Percentiles rank a stretch among this genome's conserved stretches.
Evolutionary conservation across 2,797 vertebrate species (phyloP).

Genomic region (Ctenopoma kingsleyae): DNA sequence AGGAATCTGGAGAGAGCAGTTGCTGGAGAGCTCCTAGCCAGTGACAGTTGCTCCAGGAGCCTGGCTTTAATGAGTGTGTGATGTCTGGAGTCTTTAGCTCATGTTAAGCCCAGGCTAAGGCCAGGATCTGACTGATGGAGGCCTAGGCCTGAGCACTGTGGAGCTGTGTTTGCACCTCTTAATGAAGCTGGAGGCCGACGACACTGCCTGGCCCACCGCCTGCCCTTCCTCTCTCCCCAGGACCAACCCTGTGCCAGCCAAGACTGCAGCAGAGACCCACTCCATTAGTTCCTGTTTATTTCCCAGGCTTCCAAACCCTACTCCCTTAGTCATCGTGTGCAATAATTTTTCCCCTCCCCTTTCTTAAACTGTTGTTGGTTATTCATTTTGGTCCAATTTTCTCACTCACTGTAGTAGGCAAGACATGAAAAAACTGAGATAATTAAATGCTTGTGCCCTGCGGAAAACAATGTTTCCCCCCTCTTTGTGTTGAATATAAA

Average conservation of each 20-base stretch:
- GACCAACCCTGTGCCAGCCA: constrained; percentile 72
- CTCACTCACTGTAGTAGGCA: constrained; percentile 83
- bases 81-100: constrained; percentile 83
- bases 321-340: constrained; percentile 66
- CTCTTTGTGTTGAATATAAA: constrained; percentile 90
- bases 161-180: constrained; percentile 83
- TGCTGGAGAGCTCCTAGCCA: constrained; percentile 70
- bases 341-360: constrained; percentile 50
- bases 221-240: constrained; percentile 72
- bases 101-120: constrained; percentile 74
- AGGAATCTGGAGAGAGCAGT: constrained; percentile 73
- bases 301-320: constrained; percentile 69
- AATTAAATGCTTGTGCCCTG: constrained; percentile 90
- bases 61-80: constrained; percentile 82
- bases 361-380: constrained; percentile 73
- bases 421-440: constrained; percentile 86
- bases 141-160: constrained; percentile 60
- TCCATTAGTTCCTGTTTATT: constrained; percentile 83
- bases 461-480: constrained; percentile 83
- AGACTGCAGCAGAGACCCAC: constrained; percentile 75
- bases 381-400: constrained; percentile 82
- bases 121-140: constrained; percentile 80
- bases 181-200: constrained; percentile 74
- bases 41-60: constrained; percentile 85
- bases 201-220: constrained; percentile 79